A percentile compares a stretch with the other conserved stretches of the same genome.
Conservation (phyloP, 2,113 vertebrate species). For the Aptenodytes patagonicus region DNA sequence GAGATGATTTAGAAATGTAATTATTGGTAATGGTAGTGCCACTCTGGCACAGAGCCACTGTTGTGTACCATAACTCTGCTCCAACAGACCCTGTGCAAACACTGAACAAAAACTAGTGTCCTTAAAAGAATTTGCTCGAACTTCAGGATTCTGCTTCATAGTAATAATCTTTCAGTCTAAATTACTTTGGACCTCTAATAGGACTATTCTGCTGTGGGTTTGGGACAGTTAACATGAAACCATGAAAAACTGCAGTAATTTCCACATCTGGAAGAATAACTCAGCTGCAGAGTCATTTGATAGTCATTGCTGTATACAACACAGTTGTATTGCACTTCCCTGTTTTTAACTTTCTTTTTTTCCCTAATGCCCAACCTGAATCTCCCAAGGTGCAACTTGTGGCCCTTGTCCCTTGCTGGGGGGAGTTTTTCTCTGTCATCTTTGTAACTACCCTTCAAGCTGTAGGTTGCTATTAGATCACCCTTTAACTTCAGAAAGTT, state of each 20-base stretch:
- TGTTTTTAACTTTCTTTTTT: neutral
- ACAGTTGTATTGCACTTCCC: neutral
- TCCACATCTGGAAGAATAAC: neutral
- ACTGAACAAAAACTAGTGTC: neutral
- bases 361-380: neutral
- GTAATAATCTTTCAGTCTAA: neutral
- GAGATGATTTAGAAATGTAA: neutral
- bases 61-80: neutral
- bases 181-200: neutral
- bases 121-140: neutral
- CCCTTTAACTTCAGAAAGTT: neutral
- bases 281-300: neutral
- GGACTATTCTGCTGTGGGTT: neutral
- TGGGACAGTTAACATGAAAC: neutral
- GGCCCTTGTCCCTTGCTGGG: neutral
- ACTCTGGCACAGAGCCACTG: neutral
- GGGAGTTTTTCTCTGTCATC: neutral
- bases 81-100: neutral
- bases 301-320: neutral
- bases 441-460: neutral
- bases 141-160: neutral
- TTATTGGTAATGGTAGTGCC: neutral
- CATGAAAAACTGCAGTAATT: neutral
- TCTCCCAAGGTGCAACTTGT: neutral
- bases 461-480: neutral